Conservation (phyloP, 2,888 invertebrate species). For the Pseudolycoriella hygida region DNA sequence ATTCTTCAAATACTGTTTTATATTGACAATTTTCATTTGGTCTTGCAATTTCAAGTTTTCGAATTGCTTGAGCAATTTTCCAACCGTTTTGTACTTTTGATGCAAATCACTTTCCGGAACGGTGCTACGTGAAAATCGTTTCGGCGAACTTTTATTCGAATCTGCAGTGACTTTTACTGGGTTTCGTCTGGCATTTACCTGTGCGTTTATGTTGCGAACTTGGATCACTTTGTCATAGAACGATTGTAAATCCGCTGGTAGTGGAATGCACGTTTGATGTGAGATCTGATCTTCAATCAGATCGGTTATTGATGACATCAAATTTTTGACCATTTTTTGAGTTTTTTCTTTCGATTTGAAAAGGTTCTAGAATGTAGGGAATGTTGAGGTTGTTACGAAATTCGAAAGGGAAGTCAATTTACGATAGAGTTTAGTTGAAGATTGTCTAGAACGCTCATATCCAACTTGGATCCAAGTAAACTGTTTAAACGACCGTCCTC, state of each 20-base stretch:
- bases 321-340: conserved; percentile 19
- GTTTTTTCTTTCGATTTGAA: conserved; percentile 13
- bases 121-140: not conserved
- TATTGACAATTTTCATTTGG: conserved; percentile 14
- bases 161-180: not conserved
- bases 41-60: conserved; percentile 19
- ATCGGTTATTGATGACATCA: conserved; percentile 19
- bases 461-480: conserved; percentile 16
- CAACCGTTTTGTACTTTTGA: conserved; percentile 19
- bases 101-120: conserved; percentile 13
- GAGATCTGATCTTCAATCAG: conserved; percentile 23
- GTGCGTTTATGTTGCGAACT: conserved; percentile 10
- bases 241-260: conserved; percentile 18
- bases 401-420: no score
- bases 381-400: no score
- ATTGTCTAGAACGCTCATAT: no score
- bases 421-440: no score
- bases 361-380: no score
- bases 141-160: no score
- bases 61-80: conserved; percentile 22
- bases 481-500: conserved; percentile 17
- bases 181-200: conserved; percentile 9
- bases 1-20: conserved; percentile 18
- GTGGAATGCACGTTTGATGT: conserved; percentile 18
- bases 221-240: conserved; percentile 21